phyloP scores from a whole-genome alignment of 2,113 vertebrate species.

The Barnardius zonarius region DNA sequence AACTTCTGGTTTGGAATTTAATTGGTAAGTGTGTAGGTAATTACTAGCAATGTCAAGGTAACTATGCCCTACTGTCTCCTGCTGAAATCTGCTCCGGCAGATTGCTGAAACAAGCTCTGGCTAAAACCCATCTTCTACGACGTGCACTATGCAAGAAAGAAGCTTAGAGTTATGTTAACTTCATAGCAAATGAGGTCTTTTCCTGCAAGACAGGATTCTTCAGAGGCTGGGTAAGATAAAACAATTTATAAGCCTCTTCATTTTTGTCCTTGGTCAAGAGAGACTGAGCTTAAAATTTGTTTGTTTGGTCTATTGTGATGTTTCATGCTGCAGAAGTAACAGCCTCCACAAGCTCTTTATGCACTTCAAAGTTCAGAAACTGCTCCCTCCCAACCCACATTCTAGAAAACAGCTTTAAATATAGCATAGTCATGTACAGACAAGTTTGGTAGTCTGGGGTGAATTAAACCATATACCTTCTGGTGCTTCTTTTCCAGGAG shows the following conservation, averaged over 20 bases:
- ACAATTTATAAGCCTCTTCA: not conserved
- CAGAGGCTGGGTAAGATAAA: not conserved
- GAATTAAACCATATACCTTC: not conserved
- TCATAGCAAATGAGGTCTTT: not conserved
- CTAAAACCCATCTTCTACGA: not conserved
- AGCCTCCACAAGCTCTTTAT: not conserved
- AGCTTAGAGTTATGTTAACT: not conserved
- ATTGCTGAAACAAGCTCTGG: not conserved
- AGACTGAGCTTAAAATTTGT: not conserved
- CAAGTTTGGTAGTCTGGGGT: not conserved
- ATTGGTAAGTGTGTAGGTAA: not conserved
- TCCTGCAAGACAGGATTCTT: not conserved
- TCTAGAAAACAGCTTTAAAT: not conserved
- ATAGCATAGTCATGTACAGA: not conserved
- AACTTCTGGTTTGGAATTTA: not conserved
- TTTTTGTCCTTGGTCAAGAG: not conserved
- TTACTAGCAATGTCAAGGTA: not conserved
- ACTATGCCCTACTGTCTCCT: not conserved
- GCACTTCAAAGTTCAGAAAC: not conserved
- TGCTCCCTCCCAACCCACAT: not conserved
- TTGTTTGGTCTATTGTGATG: not conserved
- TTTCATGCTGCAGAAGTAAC: not conserved
- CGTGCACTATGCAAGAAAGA: not conserved
- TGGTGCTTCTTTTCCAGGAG: not conserved
- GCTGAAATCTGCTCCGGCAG: not conserved